Percentiles rank a stretch among this genome's conserved stretches.
These are phyloP conservation scores for Patella pellucida DNA, from an alignment of 2,888 invertebrate genomes.

Conservation along the genomic window DNA sequence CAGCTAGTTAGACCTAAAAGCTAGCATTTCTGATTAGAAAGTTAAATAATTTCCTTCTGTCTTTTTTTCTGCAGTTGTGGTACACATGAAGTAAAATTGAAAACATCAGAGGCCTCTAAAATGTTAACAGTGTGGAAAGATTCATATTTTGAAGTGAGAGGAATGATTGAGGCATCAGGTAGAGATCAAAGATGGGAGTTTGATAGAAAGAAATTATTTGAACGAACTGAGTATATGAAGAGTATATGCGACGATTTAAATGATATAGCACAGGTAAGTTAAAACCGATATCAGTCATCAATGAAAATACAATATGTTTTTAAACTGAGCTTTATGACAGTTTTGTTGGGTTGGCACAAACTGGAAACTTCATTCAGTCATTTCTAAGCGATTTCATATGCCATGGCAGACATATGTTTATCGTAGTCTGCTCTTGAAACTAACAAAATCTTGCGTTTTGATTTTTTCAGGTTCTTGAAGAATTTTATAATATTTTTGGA, in stretches of 20 bases:
- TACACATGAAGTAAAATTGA: constrained; percentile 73
- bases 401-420: too few relatives aligned
- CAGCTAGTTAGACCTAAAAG: too few relatives aligned
- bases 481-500: constrained; percentile 92
- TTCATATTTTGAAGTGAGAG: constrained; percentile 82
- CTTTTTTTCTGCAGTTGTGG: constrained; percentile 42
- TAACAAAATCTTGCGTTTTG: neutral
- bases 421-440: neutral
- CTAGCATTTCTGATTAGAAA: too few relatives aligned
- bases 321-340: too few relatives aligned
- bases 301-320: too few relatives aligned
- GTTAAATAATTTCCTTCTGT: too few relatives aligned
- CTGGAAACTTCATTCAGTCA: too few relatives aligned
- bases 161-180: constrained; percentile 88
- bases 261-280: constrained; percentile 80
- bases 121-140: constrained; percentile 84
- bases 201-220: constrained; percentile 85
- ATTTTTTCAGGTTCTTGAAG: constrained; percentile 79
- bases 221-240: constrained; percentile 87
- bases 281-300: too few relatives aligned
- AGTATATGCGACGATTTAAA: constrained; percentile 84
- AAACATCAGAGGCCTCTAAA: constrained; percentile 76
- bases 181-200: constrained; percentile 93
- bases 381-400: too few relatives aligned
- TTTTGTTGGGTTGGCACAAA: too few relatives aligned